Evolutionary conservation across 2,113 vertebrate species (phyloP), one percentile per base, ranked within the genome.

Genomic region (Amphilophus citrinellus): DNA sequence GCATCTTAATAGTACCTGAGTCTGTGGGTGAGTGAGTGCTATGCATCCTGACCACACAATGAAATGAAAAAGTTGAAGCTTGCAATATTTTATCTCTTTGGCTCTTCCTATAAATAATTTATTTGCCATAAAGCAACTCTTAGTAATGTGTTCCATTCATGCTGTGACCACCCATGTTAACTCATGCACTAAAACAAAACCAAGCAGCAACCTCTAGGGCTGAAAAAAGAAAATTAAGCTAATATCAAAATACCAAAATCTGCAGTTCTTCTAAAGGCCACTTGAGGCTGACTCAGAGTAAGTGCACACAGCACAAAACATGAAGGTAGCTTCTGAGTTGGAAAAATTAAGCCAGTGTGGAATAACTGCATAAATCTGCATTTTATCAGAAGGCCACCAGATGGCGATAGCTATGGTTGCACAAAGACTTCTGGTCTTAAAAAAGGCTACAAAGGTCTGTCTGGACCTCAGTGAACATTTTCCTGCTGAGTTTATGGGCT

Each of bases 1-100:
- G 61, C 57, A 17, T 82, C 68, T 83, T 85, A 84, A 83, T 66
- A 42, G 66, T 68, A 15, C 13, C 65, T 82, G 59, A 84, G 61
- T 35, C 37, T 75, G 39, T 14, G 3, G 66, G 35, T 84, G 47
- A 73, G 39, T 65, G 57, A 83, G 39, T 3, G 61, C 81, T 79
- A 4, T 53, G 56, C 30, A 56, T 37, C 6, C 17, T 56, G 17
- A 42, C 30, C 58, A 73, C 65, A 89, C 47, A 59, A 42, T 24
- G 58, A 87, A 56, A 61, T 76, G n/a, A 60, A 62, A 68, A 71
- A 53, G 30, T 2, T 39, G 4, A 78, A 66, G 53, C 20, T 18
- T 50, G 9, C 13, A 2, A 42, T 56, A 5, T 1, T 77, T 77
- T 75, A 20, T 80, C 79, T 75, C 59, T 58, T 87, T 90, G 85